phyloP scores from a whole-genome alignment of 1,140 invertebrate genomes.

The Drosophila kohkoa region DNA sequence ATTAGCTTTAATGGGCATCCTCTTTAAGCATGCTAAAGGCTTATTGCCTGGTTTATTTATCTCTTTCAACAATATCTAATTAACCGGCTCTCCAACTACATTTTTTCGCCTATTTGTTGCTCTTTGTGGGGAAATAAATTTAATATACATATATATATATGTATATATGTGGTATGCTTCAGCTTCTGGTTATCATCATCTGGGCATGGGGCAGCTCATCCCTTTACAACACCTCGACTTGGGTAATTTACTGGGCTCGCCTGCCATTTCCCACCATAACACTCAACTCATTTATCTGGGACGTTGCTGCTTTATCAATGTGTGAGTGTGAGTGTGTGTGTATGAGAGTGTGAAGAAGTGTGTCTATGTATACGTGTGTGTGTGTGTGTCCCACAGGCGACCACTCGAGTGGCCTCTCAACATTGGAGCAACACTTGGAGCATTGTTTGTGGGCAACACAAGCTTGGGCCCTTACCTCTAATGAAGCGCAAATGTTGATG shows the following conservation, averaged over 20 bases:
- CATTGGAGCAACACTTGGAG: slow-evolving; percentile 38
- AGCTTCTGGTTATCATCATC: slow-evolving; percentile 12
- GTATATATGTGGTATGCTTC: not conserved
- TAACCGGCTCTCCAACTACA: slow-evolving; percentile 27
- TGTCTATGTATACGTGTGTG: not conserved
- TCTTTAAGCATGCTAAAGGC: slow-evolving; percentile 21
- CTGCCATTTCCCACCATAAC: slow-evolving; percentile 48
- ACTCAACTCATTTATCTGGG: slow-evolving; percentile 46
- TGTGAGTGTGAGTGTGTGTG: slow-evolving; percentile 3
- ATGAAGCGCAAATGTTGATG: slow-evolving; percentile 82
- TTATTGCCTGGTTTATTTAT: slow-evolving; percentile 1
- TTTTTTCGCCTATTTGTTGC: slow-evolving; percentile 9
- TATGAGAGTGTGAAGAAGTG: slow-evolving; percentile 1
- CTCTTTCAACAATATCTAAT: slow-evolving; percentile 32
- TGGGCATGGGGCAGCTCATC: slow-evolving; percentile 5
- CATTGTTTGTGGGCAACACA: slow-evolving; percentile 10
- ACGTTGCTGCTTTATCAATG: slow-evolving; percentile 25
- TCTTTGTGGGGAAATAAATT: slow-evolving; percentile 19
- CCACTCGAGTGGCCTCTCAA: slow-evolving; percentile 48
- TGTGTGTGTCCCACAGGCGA: slow-evolving; percentile 32
- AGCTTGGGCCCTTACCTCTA: slow-evolving; percentile 52
- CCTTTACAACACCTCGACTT: slow-evolving; percentile 33
- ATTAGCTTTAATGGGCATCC: not conserved
- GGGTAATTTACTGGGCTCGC: slow-evolving; percentile 38
- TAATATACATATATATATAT: slow-evolving; percentile 12